A percentile compares a stretch with the other conserved stretches of the same genome.
Evolutionary conservation across 2,888 invertebrate species (phyloP).

Genomic region (Lycophotia porphyrea): DNA sequence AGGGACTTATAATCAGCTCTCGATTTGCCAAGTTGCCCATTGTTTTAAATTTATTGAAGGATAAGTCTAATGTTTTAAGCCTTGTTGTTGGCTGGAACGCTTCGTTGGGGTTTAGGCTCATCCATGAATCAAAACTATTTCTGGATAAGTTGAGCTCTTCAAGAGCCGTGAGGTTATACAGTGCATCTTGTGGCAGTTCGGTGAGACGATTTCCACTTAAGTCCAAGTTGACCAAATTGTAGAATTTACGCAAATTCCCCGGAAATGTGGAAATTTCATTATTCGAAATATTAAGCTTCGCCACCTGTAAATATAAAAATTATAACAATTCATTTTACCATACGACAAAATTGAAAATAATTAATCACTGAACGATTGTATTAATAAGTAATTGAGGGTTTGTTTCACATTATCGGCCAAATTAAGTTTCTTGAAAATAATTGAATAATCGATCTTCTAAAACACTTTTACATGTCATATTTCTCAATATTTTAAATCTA

Average conservation of each 20-base stretch:
- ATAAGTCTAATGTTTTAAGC: constrained; percentile 91
- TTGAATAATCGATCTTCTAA: neutral
- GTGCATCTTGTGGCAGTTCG: constrained; percentile 84
- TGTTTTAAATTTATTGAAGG: constrained; percentile 90
- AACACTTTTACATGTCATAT: neutral
- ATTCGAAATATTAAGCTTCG: constrained; percentile 91
- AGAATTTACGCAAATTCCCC: constrained; percentile 73
- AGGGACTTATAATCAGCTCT: constrained; percentile 90
- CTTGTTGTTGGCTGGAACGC: constrained; percentile 86
- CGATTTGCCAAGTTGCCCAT: constrained; percentile 87
- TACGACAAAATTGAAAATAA: neutral
- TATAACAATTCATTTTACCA: neutral
- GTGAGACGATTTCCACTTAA: constrained; percentile 88
- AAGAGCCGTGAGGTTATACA: constrained; percentile 89
- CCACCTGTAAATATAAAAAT: constrained; percentile 88
- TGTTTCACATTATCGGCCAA: neutral
- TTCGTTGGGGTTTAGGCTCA: constrained; percentile 88
- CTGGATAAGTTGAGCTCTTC: constrained; percentile 91
- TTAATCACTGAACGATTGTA: too few species aligned
- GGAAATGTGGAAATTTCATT: constrained; percentile 91
- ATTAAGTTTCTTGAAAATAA: neutral
- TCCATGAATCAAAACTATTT: constrained; percentile 91
- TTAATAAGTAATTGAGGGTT: neutral
- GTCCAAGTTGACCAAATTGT: constrained; percentile 79
- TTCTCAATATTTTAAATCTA: neutral